phyloP scores from a whole-genome alignment of 2,888 invertebrate species.

The Drosophila paranaensis region DNA sequence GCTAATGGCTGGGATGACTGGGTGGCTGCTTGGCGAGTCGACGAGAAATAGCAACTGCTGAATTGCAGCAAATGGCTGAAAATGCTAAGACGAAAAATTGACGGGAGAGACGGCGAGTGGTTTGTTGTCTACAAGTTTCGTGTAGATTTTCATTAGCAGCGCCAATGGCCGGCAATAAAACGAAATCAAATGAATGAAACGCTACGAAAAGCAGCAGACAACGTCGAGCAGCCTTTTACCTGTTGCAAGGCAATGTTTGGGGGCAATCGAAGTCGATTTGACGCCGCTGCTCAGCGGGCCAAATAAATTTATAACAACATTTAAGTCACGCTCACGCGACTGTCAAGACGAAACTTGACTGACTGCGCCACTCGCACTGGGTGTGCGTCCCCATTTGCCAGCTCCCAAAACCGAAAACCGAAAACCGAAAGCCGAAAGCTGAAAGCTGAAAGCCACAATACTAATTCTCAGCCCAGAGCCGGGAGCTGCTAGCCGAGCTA shows the following conservation, averaged over 20 bases:
- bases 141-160: slow-evolving; percentile 75
- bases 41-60: slow-evolving; percentile 62
- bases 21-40: slow-evolving; percentile 39
- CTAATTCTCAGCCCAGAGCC: slow-evolving; percentile 29
- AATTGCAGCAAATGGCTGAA: slow-evolving; percentile 65
- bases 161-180: slow-evolving; percentile 59
- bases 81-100: slow-evolving; percentile 14
- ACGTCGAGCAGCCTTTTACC: slow-evolving; percentile 40
- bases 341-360: slow-evolving; percentile 28
- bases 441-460: slow-evolving; percentile 25
- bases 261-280: slow-evolving; percentile 76
- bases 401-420: neutral
- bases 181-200: slow-evolving; percentile 68
- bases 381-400: slow-evolving; percentile 3
- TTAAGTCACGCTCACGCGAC: slow-evolving; percentile 74
- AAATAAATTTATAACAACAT: slow-evolving; percentile 75
- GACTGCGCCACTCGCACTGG: neutral
- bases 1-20: neutral
- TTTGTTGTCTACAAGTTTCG: slow-evolving; percentile 66
- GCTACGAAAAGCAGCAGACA: slow-evolving; percentile 21
- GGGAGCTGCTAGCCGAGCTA: slow-evolving; percentile 1
- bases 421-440: slow-evolving; percentile 7
- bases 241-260: slow-evolving; percentile 54
- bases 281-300: slow-evolving; percentile 62
- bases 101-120: slow-evolving; percentile 3